Conservation (phyloP, 2,888 invertebrate species). For the Zhengitettix transpicula region DNA sequence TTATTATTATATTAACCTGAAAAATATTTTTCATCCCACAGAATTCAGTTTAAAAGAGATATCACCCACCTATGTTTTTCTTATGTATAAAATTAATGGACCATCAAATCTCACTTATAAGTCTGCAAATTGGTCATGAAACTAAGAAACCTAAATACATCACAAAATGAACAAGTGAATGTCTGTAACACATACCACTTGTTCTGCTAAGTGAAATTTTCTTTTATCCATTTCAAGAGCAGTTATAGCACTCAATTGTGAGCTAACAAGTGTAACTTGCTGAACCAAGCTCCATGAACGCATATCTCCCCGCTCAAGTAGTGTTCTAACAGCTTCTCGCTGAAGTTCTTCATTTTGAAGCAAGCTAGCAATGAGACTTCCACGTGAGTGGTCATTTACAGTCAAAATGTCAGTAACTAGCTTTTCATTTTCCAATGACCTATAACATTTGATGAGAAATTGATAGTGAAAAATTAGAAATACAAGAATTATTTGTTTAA, state of each 20-base stretch:
- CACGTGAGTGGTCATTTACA: conserved; percentile 42
- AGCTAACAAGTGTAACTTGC: conserved; percentile 51
- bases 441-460: conserved; percentile 15
- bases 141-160: too few species aligned
- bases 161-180: too few species aligned
- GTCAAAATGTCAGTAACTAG: conserved; percentile 41
- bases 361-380: conserved; percentile 40
- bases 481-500: too few species aligned
- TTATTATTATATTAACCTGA: too few species aligned
- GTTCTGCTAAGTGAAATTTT: conserved; percentile 45
- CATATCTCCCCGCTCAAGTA: conserved; percentile 55
- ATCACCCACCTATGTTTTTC: too few species aligned
- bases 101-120: too few species aligned
- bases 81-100: too few species aligned
- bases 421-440: conserved; percentile 42
- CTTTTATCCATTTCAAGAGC: conserved; percentile 54
- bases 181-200: conserved; percentile 32
- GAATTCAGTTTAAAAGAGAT: too few species aligned
- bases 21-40: too few species aligned
- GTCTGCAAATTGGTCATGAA: too few species aligned
- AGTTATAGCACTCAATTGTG: conserved; percentile 52
- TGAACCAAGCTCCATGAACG: conserved; percentile 60
- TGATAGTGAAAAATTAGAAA: too few species aligned
- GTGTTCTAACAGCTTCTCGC: conserved; percentile 50
- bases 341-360: conserved; percentile 53